These are phyloP conservation scores for Nyctalus aviator DNA, from an alignment of 2,797 vertebrate species.

Conservation along the genomic window DNA sequence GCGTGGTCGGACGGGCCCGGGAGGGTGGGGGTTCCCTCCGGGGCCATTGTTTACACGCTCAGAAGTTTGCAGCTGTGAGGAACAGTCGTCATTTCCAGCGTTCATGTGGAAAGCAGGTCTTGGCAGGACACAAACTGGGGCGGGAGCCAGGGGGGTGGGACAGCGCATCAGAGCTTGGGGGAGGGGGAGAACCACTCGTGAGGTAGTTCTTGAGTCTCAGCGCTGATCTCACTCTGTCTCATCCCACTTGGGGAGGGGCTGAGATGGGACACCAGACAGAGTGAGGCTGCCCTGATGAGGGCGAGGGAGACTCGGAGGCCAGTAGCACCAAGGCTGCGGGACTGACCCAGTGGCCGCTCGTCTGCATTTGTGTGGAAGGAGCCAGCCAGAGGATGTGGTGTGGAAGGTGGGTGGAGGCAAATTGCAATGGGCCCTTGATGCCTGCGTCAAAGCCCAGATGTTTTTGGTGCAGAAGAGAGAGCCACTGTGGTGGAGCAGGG, in stretches of 20 bases:
- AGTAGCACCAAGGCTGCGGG: neutral
- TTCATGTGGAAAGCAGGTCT: neutral
- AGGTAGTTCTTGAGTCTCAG: neutral
- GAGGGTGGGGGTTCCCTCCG: neutral
- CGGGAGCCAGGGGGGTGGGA: no score
- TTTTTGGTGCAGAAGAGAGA: neutral
- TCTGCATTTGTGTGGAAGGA: neutral
- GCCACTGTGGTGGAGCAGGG: neutral
- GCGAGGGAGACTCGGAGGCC: neutral
- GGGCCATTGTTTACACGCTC: conserved; percentile 33
- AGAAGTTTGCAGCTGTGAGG: conserved; percentile 51
- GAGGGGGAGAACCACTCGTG: no score
- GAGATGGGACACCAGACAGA: neutral
- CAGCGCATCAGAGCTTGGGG: neutral
- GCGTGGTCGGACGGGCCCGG: neutral
- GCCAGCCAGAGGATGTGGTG: neutral
- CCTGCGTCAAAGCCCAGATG: neutral
- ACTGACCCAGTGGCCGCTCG: no score
- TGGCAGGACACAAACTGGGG: neutral
- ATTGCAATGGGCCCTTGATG: neutral
- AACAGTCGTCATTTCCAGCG: conserved; percentile 2
- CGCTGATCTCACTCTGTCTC: no score
- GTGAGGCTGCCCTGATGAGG: neutral
- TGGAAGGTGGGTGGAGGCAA: neutral
- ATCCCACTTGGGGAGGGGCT: neutral